A percentile compares a stretch with the other conserved stretches of the same genome.
These are phyloP conservation scores for Nomia melanderi DNA, from an alignment of 1,140 invertebrate genomes.

Conservation along the genomic window DNA sequence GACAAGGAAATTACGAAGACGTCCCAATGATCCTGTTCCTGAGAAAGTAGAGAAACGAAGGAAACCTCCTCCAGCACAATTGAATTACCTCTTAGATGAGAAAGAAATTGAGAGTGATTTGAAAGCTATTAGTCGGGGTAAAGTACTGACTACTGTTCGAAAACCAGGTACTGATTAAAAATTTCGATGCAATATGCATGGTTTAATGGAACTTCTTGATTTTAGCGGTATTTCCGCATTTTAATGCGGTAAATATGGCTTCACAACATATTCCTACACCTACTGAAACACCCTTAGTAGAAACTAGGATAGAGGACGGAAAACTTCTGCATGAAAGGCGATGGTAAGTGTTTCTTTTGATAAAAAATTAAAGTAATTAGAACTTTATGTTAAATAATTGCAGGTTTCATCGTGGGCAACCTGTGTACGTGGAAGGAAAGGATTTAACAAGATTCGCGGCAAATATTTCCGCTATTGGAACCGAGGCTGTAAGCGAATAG, in stretches of 20 bases:
- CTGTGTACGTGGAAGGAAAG: conserved; percentile 94
- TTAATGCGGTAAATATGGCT: conserved; percentile 77
- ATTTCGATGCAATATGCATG: not conserved
- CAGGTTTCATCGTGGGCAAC: conserved; percentile 95
- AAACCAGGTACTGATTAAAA: conserved; percentile 78
- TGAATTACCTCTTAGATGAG: conserved; percentile 93
- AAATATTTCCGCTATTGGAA: conserved; percentile 93
- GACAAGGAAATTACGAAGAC: conserved; percentile 93
- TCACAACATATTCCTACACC: conserved; percentile 73
- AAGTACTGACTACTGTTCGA: conserved; percentile 79
- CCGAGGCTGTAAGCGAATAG: conserved; percentile 88
- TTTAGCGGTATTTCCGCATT: conserved; percentile 78
- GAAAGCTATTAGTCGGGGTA: conserved; percentile 89
- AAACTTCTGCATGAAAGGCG: conserved; percentile 95
- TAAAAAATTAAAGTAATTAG: not conserved
- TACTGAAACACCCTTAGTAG: conserved; percentile 81
- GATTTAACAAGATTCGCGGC: conserved; percentile 91
- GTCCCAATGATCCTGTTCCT: conserved; percentile 96
- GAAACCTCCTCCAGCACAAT: conserved; percentile 90
- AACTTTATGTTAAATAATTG: conserved; percentile 30
- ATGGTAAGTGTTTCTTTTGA: conserved; percentile 83
- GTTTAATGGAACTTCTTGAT: conserved; percentile 31
- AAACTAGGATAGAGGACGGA: conserved; percentile 95
- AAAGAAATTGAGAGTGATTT: conserved; percentile 94
- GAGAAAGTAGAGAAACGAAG: conserved; percentile 89